Base-by-base conservation (phyloP, 1,140 invertebrate species). In the Meloidogyne floridensis region DNA sequence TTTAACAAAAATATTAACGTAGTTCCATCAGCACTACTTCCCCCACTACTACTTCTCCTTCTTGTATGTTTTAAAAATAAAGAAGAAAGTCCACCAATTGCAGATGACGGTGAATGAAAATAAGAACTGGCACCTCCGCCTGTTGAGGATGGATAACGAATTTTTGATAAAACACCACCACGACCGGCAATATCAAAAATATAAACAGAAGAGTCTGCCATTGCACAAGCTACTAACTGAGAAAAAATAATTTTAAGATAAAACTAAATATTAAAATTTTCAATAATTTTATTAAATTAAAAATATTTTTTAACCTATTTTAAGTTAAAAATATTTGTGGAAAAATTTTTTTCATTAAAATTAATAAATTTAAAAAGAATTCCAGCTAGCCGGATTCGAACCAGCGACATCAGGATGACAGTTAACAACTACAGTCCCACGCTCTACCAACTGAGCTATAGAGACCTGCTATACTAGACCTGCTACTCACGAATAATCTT, bases 391-490 rank as follows among this genome's bases (percentile, higher is more conserved):
- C 75, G 75, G 75, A 76, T 76, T 76, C 65, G 75, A 76, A 76
- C 75, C 75, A 76, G 56, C 75, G 75, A 76, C 75, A 54, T 47
- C 32, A 76, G 75, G 75, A 76, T 76, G 3, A 59, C 75, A 11
- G 56, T 15, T 54, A 20, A 76, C 81, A 83, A 83, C 84, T 87
- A 86, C 85, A 86, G 85, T 87, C 85, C 83, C 87, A 83, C 85
- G 82, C 85, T 85, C 84, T 85, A 85, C 85, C 85, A 86, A 85
- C 84, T 85, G 84, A 85, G 84, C 84, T 85, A 85, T 65, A 76
- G 75, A n/a, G n/a, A n/a, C n/a, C n/a, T n/a, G n/a, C n/a, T n/a
- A n/a, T n/a, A n/a, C n/a, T n/a, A n/a, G n/a, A n/a, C n/a, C n/a
- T n/a, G n/a, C n/a, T n/a, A n/a, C n/a, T n/a, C n/a, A n/a, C n/a